Conservation (phyloP, 2,888 invertebrate species). For the Noctua fimbriata region DNA sequence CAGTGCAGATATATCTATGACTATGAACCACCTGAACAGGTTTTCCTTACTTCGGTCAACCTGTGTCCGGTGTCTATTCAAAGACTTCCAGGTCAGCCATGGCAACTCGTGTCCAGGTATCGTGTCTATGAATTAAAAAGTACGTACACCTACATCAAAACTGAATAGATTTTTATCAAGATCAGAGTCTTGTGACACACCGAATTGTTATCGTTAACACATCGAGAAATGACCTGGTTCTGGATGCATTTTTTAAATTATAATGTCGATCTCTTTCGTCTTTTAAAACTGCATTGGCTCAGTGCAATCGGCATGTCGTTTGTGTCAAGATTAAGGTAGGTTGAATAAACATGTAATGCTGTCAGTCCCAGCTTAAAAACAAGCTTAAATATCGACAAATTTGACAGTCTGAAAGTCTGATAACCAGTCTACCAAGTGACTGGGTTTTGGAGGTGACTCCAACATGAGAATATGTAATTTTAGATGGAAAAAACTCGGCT, state of each 20-base stretch:
- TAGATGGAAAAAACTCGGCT: neutral
- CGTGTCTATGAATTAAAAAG: no score
- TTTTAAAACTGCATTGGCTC: constrained; percentile 5
- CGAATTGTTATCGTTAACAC: constrained; percentile 26
- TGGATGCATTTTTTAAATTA: constrained; percentile 39
- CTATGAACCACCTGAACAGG: no score
- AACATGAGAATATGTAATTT: neutral
- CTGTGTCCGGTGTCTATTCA: no score
- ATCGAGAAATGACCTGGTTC: constrained; percentile 38
- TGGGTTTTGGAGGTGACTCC: neutral
- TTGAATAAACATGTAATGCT: neutral
- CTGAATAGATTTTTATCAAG: constrained; percentile 22
- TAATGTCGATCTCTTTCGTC: constrained; percentile 33
- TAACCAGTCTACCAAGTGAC: neutral
- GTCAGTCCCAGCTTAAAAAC: neutral
- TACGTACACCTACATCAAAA: neutral
- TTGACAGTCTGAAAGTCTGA: neutral
- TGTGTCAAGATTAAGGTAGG: constrained; percentile 27
- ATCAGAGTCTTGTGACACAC: constrained; percentile 24
- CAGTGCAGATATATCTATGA: no score
- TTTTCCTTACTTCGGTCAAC: no score
- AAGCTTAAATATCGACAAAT: no score
- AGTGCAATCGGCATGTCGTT: neutral
- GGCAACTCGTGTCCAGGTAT: no score
- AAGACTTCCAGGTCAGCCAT: no score